Evolutionary conservation across 2,113 vertebrate species (phyloP).

Genomic region (Prunella fulvescens): DNA sequence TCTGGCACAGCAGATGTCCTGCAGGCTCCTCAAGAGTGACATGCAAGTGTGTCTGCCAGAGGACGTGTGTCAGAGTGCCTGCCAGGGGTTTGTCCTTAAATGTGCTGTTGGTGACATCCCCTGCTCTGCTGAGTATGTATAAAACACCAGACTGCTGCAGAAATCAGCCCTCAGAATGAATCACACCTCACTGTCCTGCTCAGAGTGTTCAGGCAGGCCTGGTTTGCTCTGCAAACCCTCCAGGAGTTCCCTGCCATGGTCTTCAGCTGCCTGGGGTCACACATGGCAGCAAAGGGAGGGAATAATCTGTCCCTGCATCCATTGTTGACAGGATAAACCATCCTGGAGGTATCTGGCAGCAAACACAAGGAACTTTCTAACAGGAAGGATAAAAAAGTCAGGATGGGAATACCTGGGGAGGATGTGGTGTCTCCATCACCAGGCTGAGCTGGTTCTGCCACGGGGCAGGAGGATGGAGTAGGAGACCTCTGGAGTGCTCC

Average conservation of each 20-base stretch:
- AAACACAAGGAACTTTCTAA: neutral
- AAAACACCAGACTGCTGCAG: constrained; percentile 21
- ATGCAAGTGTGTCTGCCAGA: constrained; percentile 33
- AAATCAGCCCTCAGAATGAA: constrained; percentile 36
- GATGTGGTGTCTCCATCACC: neutral
- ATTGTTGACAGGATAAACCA: fast-evolving
- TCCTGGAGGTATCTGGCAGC: neutral
- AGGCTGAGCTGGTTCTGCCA: neutral
- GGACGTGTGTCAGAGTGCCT: neutral
- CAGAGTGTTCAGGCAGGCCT: neutral
- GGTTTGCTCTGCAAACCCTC: neutral
- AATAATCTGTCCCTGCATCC: neutral
- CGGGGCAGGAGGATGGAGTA: neutral
- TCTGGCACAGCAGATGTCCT: constrained; percentile 36
- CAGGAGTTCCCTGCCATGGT: neutral
- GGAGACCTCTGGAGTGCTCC: neutral
- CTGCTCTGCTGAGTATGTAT: neutral
- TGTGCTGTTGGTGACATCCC: constrained; percentile 44
- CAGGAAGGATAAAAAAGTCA: neutral
- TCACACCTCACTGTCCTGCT: neutral
- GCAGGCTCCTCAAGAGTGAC: constrained; percentile 23
- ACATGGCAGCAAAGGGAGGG: neutral
- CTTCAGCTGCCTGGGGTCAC: neutral
- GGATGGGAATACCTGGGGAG: neutral
- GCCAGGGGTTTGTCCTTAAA: constrained; percentile 56